phyloP scores from a whole-genome alignment of 2,888 invertebrate species.

The Lysandra coridon region DNA sequence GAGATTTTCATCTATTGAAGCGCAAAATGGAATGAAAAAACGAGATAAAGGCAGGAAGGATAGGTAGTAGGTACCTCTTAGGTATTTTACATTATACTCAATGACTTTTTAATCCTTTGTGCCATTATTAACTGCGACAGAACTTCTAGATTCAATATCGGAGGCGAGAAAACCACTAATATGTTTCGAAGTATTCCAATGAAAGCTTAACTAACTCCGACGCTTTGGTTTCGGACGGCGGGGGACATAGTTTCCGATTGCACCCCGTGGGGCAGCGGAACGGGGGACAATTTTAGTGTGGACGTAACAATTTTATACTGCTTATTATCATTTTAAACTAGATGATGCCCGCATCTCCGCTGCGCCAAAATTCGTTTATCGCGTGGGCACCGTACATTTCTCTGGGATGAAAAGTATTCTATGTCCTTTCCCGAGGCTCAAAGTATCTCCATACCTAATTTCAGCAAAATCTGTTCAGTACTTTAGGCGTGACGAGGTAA shows the following conservation, averaged over 20 bases:
- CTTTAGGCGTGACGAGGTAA: too few species aligned
- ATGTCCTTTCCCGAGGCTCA: too few species aligned
- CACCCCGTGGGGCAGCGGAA: not conserved
- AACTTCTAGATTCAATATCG: not conserved
- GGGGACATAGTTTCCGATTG: constrained; percentile 2
- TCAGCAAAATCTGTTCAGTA: not conserved
- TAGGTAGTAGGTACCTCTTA: not conserved
- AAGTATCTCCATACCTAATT: not conserved
- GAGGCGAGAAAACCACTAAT: constrained; percentile 17
- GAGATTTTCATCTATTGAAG: not conserved
- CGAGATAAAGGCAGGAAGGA: not conserved
- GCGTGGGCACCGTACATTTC: too few species aligned
- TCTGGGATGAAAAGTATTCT: too few species aligned
- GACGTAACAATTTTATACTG: not conserved
- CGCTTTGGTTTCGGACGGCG: constrained; percentile 3
- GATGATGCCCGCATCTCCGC: too few species aligned
- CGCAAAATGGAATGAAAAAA: not conserved
- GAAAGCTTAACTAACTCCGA: constrained; percentile 17
- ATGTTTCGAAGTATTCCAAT: constrained; percentile 22
- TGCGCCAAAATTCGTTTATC: too few species aligned
- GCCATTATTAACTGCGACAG: constrained; percentile 5
- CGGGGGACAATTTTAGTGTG: not conserved
- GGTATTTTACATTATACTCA: constrained; percentile 10
- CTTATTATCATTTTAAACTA: not conserved
- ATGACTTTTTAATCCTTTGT: not conserved